A percentile compares a stretch with the other conserved stretches of the same genome.
Conservation (phyloP, 2,888 invertebrate species). For the Baronia brevicornis region DNA sequence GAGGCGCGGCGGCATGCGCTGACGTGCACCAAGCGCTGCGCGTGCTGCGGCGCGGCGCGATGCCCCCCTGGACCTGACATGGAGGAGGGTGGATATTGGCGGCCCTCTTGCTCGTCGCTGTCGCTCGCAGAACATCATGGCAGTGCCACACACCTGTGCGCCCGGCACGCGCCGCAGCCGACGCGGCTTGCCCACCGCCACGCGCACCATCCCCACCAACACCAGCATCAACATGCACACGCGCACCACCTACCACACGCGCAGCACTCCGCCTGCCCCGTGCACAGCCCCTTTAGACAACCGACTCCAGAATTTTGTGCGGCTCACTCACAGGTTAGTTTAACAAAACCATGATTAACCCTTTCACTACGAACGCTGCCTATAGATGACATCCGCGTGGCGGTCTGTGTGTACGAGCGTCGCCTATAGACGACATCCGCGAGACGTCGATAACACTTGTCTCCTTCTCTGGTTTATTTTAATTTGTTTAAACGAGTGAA, state of each 20-base stretch:
- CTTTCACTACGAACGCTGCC: too few relatives aligned
- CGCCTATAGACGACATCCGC: too few relatives aligned
- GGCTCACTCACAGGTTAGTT: constrained; percentile 63
- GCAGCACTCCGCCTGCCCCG: constrained; percentile 77
- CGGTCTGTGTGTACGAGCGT: too few relatives aligned
- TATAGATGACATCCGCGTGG: too few relatives aligned
- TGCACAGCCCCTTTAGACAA: constrained; percentile 84
- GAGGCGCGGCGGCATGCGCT: constrained; percentile 72
- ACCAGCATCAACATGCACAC: constrained; percentile 49
- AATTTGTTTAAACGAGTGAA: too few relatives aligned
- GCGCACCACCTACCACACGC: constrained; percentile 62
- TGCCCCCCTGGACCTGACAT: constrained; percentile 64
- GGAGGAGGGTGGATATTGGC: constrained; percentile 72
- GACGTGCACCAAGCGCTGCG: constrained; percentile 72
- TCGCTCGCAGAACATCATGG: constrained; percentile 68
- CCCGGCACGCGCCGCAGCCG: constrained; percentile 59
- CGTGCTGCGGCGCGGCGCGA: constrained; percentile 73
- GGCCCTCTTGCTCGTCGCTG: constrained; percentile 70
- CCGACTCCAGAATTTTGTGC: constrained; percentile 69
- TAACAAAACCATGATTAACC: constrained; percentile 12
- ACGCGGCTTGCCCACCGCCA: constrained; percentile 58
- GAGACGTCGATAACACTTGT: too few relatives aligned
- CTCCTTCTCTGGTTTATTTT: too few relatives aligned
- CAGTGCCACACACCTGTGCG: constrained; percentile 64
- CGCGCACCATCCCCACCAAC: constrained; percentile 47